These are phyloP conservation scores for Melanostoma scalare DNA, from an alignment of 2,888 invertebrate genomes.

Conservation along the genomic window DNA sequence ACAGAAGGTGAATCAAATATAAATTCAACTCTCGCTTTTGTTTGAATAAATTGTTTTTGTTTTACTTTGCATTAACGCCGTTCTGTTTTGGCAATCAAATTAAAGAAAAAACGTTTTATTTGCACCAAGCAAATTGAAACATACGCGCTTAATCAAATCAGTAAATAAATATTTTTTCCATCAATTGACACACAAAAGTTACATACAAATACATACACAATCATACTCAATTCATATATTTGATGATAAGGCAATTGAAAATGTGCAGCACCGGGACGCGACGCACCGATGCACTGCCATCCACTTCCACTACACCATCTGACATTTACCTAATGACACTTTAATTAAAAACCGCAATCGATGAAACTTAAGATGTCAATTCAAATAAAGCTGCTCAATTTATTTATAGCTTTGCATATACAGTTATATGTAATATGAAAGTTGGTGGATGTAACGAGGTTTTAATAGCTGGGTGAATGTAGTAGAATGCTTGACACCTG, in stretches of 20 bases:
- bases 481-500: conserved; percentile 60
- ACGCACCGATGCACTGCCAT: neutral
- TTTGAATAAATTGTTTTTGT: no score
- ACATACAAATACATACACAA: conserved; percentile 8
- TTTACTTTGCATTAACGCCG: no score
- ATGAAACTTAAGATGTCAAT: conserved; percentile 63
- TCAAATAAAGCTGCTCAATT: conserved; percentile 22
- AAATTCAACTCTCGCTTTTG: no score
- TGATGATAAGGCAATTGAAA: conserved; percentile 19
- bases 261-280: neutral
- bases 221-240: neutral
- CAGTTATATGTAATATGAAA: neutral
- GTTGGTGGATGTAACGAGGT: neutral
- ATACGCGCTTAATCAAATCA: conserved; percentile 36
- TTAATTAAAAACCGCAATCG: conserved; percentile 69
- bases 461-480: conserved; percentile 31
- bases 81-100: neutral
- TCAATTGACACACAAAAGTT: conserved; percentile 47
- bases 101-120: conserved; percentile 27
- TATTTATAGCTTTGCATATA: neutral
- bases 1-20: no score
- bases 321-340: conserved; percentile 64
- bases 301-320: neutral
- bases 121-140: conserved; percentile 62
- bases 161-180: conserved; percentile 48